Evolutionary conservation across 2,888 invertebrate species (phyloP).

Genomic region (Eupithecia abbreviata): DNA sequence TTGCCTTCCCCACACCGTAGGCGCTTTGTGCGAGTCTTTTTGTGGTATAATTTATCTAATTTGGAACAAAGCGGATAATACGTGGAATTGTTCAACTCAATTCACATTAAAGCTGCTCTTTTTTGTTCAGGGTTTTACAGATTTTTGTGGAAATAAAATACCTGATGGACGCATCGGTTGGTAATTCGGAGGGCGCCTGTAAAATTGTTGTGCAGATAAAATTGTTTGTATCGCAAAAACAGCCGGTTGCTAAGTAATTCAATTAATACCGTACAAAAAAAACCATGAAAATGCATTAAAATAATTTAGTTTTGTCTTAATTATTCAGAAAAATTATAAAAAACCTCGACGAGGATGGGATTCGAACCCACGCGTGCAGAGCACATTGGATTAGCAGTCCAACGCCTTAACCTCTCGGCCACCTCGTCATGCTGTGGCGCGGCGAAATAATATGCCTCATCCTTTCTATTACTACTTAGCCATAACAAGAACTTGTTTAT

Average conservation of each 20-base stretch:
- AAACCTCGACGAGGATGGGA: slow-evolving; percentile 88
- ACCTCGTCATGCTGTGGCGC: slow-evolving; percentile 68
- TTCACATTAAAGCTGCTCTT: slow-evolving; percentile 49
- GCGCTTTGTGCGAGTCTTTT: slow-evolving; percentile 71
- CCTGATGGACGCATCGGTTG: slow-evolving; percentile 27
- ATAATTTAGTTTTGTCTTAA: neutral
- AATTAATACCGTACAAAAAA: neutral
- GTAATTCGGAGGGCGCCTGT: slow-evolving; percentile 28
- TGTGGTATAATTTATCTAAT: slow-evolving; percentile 78
- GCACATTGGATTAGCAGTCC: slow-evolving; percentile 93
- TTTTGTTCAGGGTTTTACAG: slow-evolving; percentile 39
- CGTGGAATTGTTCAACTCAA: slow-evolving; percentile 58
- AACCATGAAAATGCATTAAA: neutral
- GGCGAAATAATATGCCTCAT: slow-evolving; percentile 30
- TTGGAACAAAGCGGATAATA: slow-evolving; percentile 73
- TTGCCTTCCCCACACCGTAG: slow-evolving; percentile 64
- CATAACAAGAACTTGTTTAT: neutral
- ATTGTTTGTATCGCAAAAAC: slow-evolving; percentile 9
- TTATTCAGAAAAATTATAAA: slow-evolving; percentile 19
- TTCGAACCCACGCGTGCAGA: slow-evolving; percentile 93
- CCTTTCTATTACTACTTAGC: neutral
- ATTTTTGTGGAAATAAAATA: slow-evolving; percentile 34
- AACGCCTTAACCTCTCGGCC: slow-evolving; percentile 85
- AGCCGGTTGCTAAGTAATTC: neutral
- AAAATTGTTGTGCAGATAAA: slow-evolving; percentile 24